phyloP scores from a whole-genome alignment of 2,113 vertebrate genomes.

The Pangasianodon hypophthalmus region DNA sequence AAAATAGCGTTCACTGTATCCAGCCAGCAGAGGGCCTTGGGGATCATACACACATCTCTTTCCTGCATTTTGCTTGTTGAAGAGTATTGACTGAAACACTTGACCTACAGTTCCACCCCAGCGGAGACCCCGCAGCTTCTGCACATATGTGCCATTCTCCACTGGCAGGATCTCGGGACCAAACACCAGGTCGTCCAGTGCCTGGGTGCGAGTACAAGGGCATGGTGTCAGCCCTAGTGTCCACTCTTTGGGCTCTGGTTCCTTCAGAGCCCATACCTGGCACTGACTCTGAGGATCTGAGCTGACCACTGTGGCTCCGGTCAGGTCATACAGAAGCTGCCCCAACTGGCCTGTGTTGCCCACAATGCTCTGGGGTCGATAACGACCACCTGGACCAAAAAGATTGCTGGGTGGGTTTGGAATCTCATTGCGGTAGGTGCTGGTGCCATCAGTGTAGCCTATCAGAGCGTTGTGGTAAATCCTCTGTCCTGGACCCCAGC shows the following conservation, averaged over 20 bases:
- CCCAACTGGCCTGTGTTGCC: constrained; percentile 71
- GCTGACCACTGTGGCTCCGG: constrained; percentile 38
- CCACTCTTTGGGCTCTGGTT: constrained; percentile 72
- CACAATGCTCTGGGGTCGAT: constrained; percentile 72
- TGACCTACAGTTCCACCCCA: constrained; percentile 66
- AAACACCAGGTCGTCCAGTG: constrained; percentile 70
- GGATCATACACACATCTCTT: constrained; percentile 77
- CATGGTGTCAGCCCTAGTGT: constrained; percentile 63
- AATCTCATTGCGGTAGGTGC: constrained; percentile 65
- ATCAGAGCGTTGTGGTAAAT: constrained; percentile 70
- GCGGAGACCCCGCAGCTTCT: constrained; percentile 64
- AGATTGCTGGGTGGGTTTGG: constrained; percentile 66
- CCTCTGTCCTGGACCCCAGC: constrained; percentile 76
- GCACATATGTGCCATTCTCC: constrained; percentile 49
- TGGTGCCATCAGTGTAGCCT: constrained; percentile 75
- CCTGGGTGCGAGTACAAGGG: constrained; percentile 75
- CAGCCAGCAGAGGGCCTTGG: constrained; percentile 73
- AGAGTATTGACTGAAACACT: constrained; percentile 70
- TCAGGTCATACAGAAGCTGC: constrained; percentile 74
- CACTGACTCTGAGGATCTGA: constrained; percentile 65
- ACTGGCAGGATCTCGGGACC: constrained; percentile 61
- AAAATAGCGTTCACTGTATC: constrained; percentile 77
- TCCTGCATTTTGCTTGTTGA: constrained; percentile 69
- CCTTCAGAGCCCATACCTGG: constrained; percentile 71
- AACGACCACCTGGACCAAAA: constrained; percentile 71